Conservation (phyloP, 2,888 invertebrate species). For the Notodonta dromedarius region DNA sequence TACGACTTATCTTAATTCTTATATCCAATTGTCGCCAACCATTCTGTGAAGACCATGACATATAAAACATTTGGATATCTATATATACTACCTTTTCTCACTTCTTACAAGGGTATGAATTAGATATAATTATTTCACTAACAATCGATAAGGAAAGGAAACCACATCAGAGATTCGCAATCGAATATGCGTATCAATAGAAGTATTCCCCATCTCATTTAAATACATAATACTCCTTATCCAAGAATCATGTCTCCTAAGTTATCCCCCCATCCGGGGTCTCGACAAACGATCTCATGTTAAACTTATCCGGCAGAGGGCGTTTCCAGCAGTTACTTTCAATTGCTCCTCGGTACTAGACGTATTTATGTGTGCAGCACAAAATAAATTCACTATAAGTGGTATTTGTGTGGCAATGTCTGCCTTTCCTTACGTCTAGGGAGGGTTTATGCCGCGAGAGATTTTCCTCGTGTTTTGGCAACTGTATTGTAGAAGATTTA, state of each 20-base stretch:
- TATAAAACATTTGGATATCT: no score
- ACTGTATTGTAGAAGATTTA: slow-evolving; percentile 5
- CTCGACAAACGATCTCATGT: slow-evolving; percentile 47
- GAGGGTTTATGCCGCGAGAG: slow-evolving; percentile 5
- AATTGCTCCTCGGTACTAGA: slow-evolving; percentile 53
- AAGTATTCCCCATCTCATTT: slow-evolving; percentile 1
- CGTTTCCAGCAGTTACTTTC: slow-evolving; percentile 67
- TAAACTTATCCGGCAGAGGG: slow-evolving; percentile 42
- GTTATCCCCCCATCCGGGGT: slow-evolving; percentile 37
- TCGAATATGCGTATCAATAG: slow-evolving; percentile 1
- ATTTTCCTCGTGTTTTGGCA: slow-evolving; percentile 4
- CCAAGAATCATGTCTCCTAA: slow-evolving; percentile 35
- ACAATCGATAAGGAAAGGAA: not conserved
- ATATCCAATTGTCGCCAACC: no score
- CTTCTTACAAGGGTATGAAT: no score
- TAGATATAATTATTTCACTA: not conserved
- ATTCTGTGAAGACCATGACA: no score
- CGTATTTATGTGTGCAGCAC: slow-evolving; percentile 68
- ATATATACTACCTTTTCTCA: no score
- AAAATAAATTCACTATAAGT: slow-evolving; percentile 74
- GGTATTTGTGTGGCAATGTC: slow-evolving; percentile 63
- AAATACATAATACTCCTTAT: slow-evolving; percentile 6
- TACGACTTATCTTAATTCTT: no score
- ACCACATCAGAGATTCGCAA: not conserved
- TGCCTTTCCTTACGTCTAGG: slow-evolving; percentile 29